phyloP scores from a whole-genome alignment of 1,140 invertebrate species.

The Gonioctena quinquepunctata region DNA sequence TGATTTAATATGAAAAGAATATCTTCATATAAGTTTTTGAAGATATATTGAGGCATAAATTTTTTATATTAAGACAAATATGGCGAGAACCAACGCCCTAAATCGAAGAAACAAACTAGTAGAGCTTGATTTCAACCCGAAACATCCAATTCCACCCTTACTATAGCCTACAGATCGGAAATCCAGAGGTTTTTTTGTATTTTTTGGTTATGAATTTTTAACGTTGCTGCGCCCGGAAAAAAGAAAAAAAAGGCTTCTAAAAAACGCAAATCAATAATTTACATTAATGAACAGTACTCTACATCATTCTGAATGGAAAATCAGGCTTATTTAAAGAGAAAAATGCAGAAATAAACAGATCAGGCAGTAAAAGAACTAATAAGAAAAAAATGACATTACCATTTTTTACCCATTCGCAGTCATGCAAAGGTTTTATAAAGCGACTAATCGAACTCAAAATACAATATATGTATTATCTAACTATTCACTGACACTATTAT shows the following conservation, averaged over 20 bases:
- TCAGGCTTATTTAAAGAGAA: constrained; percentile 18
- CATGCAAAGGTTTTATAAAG: constrained; percentile 38
- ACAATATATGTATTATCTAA: constrained; percentile 10
- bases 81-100: constrained; percentile 54
- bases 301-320: too few species aligned
- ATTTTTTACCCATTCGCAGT: constrained; percentile 41
- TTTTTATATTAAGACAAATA: constrained; percentile 47
- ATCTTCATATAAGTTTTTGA: too few species aligned
- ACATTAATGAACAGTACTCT: not conserved
- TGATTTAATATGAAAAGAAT: too few species aligned
- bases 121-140: constrained; percentile 23
- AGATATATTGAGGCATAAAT: too few species aligned
- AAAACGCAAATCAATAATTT: constrained; percentile 35
- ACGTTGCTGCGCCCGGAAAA: constrained; percentile 33
- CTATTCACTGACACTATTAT: constrained; percentile 20
- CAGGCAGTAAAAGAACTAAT: constrained; percentile 30
- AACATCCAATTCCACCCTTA: not conserved
- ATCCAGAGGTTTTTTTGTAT: constrained; percentile 39
- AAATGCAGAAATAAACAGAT: constrained; percentile 45
- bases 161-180: constrained; percentile 11
- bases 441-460: constrained; percentile 3
- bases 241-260: constrained; percentile 32
- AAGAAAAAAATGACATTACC: constrained; percentile 52
- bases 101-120: constrained; percentile 18
- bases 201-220: constrained; percentile 58